phyloP scores from a whole-genome alignment of 2,888 invertebrate genomes.

The Galeruca laticollis region DNA sequence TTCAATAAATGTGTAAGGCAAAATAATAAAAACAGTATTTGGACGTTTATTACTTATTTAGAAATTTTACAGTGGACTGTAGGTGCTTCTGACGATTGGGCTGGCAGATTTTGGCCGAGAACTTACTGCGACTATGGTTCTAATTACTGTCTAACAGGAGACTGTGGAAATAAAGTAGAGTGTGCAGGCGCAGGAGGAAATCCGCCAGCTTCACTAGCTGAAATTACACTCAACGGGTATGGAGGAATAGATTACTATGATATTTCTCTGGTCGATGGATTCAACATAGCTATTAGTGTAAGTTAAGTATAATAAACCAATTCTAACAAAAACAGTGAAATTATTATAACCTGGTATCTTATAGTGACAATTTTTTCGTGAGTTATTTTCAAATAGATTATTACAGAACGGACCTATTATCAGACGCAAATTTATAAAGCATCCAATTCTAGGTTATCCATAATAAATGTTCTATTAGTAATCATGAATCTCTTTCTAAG shows the following conservation, averaged over 20 bases:
- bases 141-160: constrained; percentile 57
- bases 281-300: constrained; percentile 62
- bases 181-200: constrained; percentile 66
- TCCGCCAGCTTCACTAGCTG: constrained; percentile 64
- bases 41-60: no score
- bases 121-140: constrained; percentile 64
- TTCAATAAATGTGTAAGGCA: no score
- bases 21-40: no score
- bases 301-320: constrained; percentile 23
- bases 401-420: no score
- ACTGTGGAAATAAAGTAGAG: constrained; percentile 52
- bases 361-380: no score
- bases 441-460: no score
- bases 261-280: constrained; percentile 68
- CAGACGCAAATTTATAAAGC: no score
- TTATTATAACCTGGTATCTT: no score
- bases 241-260: constrained; percentile 67
- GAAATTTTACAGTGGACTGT: constrained; percentile 14
- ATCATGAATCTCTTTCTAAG: no score
- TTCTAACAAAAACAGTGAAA: not conserved
- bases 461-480: no score
- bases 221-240: constrained; percentile 63
- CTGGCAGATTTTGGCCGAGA: constrained; percentile 62
- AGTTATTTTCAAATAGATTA: no score
- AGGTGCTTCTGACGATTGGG: constrained; percentile 53